Evolutionary conservation across 2,888 invertebrate genomes (phyloP), one percentile per base, ranked within the genome.

Genomic region (Chalcis sispes): DNA sequence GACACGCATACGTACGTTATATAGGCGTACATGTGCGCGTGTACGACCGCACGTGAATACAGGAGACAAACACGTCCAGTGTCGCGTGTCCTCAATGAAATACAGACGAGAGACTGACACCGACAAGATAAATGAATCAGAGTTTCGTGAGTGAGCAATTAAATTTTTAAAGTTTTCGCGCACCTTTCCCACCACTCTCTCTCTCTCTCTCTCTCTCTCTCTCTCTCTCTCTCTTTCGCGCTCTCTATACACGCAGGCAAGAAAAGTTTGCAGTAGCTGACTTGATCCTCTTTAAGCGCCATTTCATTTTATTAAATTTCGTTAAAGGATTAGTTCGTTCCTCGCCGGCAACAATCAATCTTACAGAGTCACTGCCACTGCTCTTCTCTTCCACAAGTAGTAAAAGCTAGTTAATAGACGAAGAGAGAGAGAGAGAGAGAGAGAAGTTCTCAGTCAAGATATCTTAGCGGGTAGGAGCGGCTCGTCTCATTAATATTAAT

Each of bases 281-380:
- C 27, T 20, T 54, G 29, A 7, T 4, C 18, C 40, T 42, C 42
- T 23, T 40, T n/a, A n/a, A n/a, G n/a, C 66, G 66, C 42, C 10
- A 58, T 59, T 32, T 32, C 48, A 20, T 59, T 59, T 69, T 69
- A 69, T 59, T 69, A 69, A 69, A 69, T 69, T 59, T 18, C 20
- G 25, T 52, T 65, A 15, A n/a, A n/a, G 25, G 59, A 20, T 15
- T 36, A 29, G 23, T 25, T 5, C 25, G 23, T 15, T 23, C 3
- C 20, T 36, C 18, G 32, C 32, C 67, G 10, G 36, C 48, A 50
- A 20, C 50, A 48, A 58, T 69, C 48, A 58, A 58, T 58, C 58
- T 54, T 50, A 46, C 27, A n/a, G 2, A n/a, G n/a, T n/a, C n/a
- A n/a, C n/a, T n/a, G n/a, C 56, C 29, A 23, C 46, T 25, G 27